Evolutionary conservation across 2,113 vertebrate species (phyloP).

Genomic region (Accipiter virgatus): DNA sequence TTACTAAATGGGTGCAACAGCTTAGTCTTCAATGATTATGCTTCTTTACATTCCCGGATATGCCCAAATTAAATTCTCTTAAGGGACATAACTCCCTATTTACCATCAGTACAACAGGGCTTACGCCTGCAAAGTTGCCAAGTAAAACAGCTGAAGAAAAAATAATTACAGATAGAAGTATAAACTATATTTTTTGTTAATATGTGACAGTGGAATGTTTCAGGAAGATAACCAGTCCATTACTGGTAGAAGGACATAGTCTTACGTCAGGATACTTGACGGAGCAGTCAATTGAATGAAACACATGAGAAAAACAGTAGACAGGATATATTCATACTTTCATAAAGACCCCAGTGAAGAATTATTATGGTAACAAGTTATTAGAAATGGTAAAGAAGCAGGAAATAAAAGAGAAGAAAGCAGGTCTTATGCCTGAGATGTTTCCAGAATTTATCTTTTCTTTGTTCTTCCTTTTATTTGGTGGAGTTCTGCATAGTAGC

Average conservation of each 20-base stretch:
- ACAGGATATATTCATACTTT: not conserved
- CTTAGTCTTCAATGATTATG: not conserved
- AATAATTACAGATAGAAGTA: not conserved
- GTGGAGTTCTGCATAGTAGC: not conserved
- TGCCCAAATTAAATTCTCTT: not conserved
- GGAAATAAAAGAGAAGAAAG: not conserved
- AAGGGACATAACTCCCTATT: not conserved
- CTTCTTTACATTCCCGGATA: not conserved
- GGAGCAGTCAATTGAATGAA: not conserved
- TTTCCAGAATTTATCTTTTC: not conserved
- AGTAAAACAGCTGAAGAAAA: not conserved
- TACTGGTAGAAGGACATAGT: not conserved
- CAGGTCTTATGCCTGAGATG: not conserved
- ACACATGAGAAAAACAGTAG: not conserved
- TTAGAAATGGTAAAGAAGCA: not conserved
- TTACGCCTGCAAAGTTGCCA: not conserved
- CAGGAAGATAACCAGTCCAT: not conserved
- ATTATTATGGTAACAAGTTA: not conserved
- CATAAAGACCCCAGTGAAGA: not conserved
- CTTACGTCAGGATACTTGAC: not conserved
- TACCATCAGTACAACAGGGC: not conserved
- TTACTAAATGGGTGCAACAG: not conserved
- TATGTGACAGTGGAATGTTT: not conserved
- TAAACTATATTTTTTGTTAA: not conserved
- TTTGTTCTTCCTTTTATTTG: not conserved